Base-by-base conservation (phyloP, 2,113 vertebrate species). In the Siniperca chuatsi region DNA sequence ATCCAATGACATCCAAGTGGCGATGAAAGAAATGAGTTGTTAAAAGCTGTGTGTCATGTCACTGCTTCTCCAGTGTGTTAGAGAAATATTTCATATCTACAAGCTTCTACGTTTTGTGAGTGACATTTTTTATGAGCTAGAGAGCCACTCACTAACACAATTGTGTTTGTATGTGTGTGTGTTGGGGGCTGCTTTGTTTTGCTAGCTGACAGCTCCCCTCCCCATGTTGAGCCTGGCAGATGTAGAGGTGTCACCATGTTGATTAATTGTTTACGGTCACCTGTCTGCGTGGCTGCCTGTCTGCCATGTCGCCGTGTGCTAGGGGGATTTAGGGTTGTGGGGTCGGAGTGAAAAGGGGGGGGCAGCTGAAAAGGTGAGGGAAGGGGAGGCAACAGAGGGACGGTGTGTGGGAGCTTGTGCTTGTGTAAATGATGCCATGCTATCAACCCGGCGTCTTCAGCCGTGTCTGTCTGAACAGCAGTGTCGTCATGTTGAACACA, bases 181-280 rank as follows among this genome's bases (percentile, higher is more conserved):
- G 81, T 85, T 20, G 75, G 77, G 91, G 90, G 89, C 90, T 93
- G 89, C 87, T 92, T 94, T 92, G 92, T 93, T 94, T 92, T 94
- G 89, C 84, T 89, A 89, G 94, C 94, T 96, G 96, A 97, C 94
- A 96, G 95, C 94, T 94, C 95, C 94, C 89, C 91, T 87, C 92
- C 90, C 92, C 72, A 60, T 94, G 92, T 94, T 92, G 92, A 87
- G 87, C 93, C 94, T 94, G 95, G 95, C 96, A 97, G 96, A 97
- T 97, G 96, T 94, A 94, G 94, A 96, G 95, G 96, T 96, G 96
- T 97, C 96, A 96, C 93, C 90, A 96, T 94, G 95, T 96, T 96
- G 96, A 97, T 97, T 96, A 96, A 96, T 96, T 94, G 94, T 96
- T 95, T 95, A 94, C 91, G 93, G 94, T 96, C 96, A 96, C 95